phyloP scores from a whole-genome alignment of 2,888 invertebrate genomes.

The Drosophila ochracea region DNA sequence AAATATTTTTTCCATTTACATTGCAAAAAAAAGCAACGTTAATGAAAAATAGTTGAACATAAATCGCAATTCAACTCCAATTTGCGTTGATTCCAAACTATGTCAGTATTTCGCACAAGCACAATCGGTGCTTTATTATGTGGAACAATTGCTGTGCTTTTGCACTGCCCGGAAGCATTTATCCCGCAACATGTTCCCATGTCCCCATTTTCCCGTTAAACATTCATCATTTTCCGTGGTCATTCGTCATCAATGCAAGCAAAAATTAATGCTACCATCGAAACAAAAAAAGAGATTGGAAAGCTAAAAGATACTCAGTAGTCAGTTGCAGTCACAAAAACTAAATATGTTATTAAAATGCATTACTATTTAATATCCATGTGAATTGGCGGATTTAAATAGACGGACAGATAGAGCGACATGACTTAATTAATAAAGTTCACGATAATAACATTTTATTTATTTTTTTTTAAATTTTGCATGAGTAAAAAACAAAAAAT shows the following conservation, averaged over 20 bases:
- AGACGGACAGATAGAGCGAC: neutral
- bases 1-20: neutral
- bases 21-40: neutral
- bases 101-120: constrained; percentile 8
- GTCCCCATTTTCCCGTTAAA: constrained; percentile 72
- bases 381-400: neutral
- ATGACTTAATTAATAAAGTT: neutral
- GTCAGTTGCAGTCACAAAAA: neutral
- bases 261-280: constrained; percentile 56
- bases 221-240: constrained; percentile 75
- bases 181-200: constrained; percentile 60
- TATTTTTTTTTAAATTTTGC: neutral
- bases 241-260: constrained; percentile 75
- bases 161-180: constrained; percentile 52
- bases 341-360: neutral
- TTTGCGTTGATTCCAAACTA: constrained; percentile 12
- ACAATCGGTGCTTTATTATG: constrained; percentile 20
- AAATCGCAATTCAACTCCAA: constrained; percentile 35
- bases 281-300: constrained; percentile 10
- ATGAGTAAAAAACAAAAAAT: neutral
- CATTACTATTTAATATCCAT: neutral
- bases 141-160: constrained; percentile 17
- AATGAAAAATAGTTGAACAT: constrained; percentile 11
- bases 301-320: constrained; percentile 17
- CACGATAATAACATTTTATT: too few relatives aligned